Conservation (phyloP, 2,888 invertebrate species). For the Tachina lurida region DNA sequence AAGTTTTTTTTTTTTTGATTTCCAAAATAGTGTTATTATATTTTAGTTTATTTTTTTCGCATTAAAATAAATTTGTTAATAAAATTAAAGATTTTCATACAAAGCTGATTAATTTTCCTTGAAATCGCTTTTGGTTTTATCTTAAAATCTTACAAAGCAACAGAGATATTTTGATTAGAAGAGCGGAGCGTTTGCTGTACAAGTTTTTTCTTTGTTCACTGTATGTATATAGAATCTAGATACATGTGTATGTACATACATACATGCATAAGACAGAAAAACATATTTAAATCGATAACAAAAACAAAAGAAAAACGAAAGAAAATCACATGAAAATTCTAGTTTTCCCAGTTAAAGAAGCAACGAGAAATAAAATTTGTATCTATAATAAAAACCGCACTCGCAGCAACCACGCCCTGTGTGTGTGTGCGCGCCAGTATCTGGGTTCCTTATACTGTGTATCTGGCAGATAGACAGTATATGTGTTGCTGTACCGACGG, state of each 20-base stretch:
- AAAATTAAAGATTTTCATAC: too few species aligned
- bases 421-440: neutral
- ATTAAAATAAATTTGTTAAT: too few species aligned
- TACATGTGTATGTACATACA: neutral
- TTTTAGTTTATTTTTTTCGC: too few species aligned
- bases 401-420: constrained; percentile 64
- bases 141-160: too few species aligned
- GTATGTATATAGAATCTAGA: too few species aligned
- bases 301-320: constrained; percentile 1
- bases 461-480: neutral
- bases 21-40: too few species aligned
- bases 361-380: constrained; percentile 18
- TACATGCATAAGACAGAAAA: constrained; percentile 11
- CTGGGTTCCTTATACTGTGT: constrained; percentile 23
- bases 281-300: constrained; percentile 13
- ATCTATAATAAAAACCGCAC: constrained; percentile 35
- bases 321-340: constrained; percentile 35
- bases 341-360: constrained; percentile 18
- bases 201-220: too few species aligned
- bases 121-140: too few species aligned
- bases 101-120: too few species aligned
- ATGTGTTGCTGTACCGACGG: constrained; percentile 58
- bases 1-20: too few species aligned
- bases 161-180: too few species aligned
- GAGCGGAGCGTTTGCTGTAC: too few species aligned